These are phyloP conservation scores for Pygocentrus nattereri DNA, from an alignment of 2,797 vertebrate genomes.

Conservation along the genomic window DNA sequence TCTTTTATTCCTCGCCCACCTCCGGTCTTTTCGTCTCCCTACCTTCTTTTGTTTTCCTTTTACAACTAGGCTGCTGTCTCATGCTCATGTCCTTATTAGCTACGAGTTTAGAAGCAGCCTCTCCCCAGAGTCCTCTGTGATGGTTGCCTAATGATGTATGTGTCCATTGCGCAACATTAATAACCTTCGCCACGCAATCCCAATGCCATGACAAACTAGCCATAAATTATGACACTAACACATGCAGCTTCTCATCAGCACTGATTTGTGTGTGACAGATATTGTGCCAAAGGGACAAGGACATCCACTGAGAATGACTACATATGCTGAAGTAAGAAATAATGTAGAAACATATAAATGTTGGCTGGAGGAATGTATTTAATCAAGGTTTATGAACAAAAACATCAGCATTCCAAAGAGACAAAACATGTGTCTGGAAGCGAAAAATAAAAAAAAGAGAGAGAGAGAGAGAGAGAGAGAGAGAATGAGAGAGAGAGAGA, in stretches of 20 bases:
- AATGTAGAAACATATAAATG: constrained; percentile 44
- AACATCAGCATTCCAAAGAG: constrained; percentile 9
- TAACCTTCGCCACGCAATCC: constrained; percentile 54
- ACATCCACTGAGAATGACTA: constrained; percentile 39
- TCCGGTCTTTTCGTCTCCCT: background rate
- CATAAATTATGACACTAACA: constrained; percentile 39
- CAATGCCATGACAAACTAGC: constrained; percentile 38
- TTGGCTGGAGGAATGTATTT: constrained; percentile 5
- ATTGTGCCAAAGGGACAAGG: constrained; percentile 44
- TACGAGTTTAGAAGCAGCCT: constrained; percentile 55
- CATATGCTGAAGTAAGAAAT: constrained; percentile 34
- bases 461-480: constrained; percentile 16
- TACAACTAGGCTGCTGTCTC: constrained; percentile 3
- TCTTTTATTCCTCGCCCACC: constrained; percentile 3
- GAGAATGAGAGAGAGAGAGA: constrained; percentile 2
- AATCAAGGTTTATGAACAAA: constrained; percentile 14
- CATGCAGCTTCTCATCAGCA: constrained; percentile 39
- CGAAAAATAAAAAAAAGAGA: background rate
- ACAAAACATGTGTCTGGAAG: constrained; percentile 9
- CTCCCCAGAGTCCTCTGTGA: constrained; percentile 67
- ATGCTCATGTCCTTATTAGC: constrained; percentile 67
- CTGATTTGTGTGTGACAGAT: constrained; percentile 45
- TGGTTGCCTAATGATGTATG: constrained; percentile 68
- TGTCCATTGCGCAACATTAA: constrained; percentile 67
- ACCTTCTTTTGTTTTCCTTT: background rate